A percentile compares a stretch with the other conserved stretches of the same genome.
Evolutionary conservation across 2,888 invertebrate species (phyloP).

Genomic region (Lasioglossum pauxillum): DNA sequence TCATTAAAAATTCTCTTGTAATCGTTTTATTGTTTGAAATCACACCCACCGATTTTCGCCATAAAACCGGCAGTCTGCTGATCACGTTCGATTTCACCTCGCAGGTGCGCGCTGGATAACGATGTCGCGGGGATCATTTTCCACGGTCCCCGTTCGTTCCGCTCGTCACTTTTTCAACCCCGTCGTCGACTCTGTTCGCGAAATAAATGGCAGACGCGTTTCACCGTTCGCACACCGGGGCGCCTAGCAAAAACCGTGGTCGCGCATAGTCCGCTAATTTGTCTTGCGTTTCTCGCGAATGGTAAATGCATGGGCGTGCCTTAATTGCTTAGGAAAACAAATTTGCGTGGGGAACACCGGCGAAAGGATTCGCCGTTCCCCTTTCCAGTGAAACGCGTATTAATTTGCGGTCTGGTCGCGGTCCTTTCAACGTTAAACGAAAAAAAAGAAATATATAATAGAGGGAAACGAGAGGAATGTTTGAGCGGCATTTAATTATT

Average conservation of each 20-base stretch:
- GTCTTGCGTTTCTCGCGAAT: slow-evolving; percentile 17
- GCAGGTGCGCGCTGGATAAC: background rate
- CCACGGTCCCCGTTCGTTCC: background rate
- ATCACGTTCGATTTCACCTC: too few species aligned
- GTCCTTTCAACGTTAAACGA: background rate
- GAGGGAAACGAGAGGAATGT: background rate
- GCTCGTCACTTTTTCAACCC: background rate
- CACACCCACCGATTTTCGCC: too few species aligned
- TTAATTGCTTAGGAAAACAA: slow-evolving; percentile 21
- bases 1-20: too few species aligned
- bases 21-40: too few species aligned
- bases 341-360: slow-evolving; percentile 4
- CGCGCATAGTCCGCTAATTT: slow-evolving; percentile 11
- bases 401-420: background rate
- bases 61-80: too few species aligned
- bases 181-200: slow-evolving; percentile 12
- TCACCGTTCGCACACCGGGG: background rate
- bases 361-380: background rate
- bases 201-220: slow-evolving; percentile 27
- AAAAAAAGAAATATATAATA: background rate
- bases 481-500: background rate
- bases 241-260: background rate
- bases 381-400: background rate
- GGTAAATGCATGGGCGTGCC: slow-evolving; percentile 9
- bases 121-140: background rate